Evolutionary conservation across 2,797 vertebrate genomes (phyloP).

Genomic region (Gambusia yucatana): DNA sequence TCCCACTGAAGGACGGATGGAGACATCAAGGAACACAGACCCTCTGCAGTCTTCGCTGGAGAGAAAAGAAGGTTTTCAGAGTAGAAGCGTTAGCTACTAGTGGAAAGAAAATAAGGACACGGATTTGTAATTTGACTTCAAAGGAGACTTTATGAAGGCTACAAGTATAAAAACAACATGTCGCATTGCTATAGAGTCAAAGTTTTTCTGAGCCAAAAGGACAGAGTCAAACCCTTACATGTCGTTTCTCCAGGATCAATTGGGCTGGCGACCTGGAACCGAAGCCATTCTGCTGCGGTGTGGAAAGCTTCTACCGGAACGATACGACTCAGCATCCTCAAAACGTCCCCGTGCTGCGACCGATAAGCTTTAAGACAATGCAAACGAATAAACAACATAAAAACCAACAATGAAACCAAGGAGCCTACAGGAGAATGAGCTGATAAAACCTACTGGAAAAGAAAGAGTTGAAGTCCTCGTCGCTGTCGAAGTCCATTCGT

Average conservation of each 20-base stretch:
- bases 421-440: not conserved
- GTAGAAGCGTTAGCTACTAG: not conserved
- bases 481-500: slow-evolving; percentile 94
- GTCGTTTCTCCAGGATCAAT: slow-evolving; percentile 82
- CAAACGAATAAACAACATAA: not conserved
- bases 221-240: slow-evolving; percentile 78
- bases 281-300: slow-evolving; percentile 91
- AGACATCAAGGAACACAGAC: slow-evolving; percentile 89
- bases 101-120: not conserved
- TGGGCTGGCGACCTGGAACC: slow-evolving; percentile 86
- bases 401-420: not conserved
- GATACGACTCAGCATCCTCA: slow-evolving; percentile 89
- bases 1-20: slow-evolving; percentile 95
- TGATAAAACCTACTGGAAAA: slow-evolving; percentile 87
- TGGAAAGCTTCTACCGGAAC: slow-evolving; percentile 90
- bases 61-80: not conserved
- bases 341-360: slow-evolving; percentile 89
- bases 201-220: not conserved
- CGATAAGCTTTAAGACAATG: slow-evolving; percentile 85
- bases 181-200: not conserved
- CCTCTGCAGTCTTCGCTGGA: slow-evolving; percentile 84
- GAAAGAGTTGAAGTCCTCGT: slow-evolving; percentile 95
- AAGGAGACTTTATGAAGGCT: not conserved
- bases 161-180: not conserved
- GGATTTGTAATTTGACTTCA: not conserved